phyloP scores from a whole-genome alignment of 2,113 vertebrate species.

The Pristiophorus japonicus region DNA sequence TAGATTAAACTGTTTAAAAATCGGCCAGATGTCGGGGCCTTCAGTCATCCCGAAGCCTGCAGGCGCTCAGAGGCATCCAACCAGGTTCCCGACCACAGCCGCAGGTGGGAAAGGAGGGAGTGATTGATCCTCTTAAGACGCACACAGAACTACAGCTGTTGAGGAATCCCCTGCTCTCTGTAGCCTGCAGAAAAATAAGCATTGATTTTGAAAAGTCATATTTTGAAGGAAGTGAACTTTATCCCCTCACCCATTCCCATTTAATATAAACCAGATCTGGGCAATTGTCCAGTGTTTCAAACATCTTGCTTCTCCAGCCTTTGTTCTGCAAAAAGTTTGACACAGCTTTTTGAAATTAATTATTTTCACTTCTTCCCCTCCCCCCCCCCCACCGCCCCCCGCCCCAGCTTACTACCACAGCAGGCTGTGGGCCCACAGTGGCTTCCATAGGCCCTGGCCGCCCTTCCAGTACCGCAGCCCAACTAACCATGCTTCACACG shows the following conservation, averaged over 20 bases:
- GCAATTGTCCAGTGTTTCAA: neutral
- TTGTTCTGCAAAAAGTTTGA: neutral
- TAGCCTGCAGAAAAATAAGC: slow-evolving; percentile 61
- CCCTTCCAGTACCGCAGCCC: no score
- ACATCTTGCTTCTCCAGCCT: neutral
- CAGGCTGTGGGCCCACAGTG: neutral
- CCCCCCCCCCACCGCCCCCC: neutral
- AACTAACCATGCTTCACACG: no score
- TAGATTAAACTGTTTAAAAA: neutral
- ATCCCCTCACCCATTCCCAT: neutral
- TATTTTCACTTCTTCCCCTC: neutral
- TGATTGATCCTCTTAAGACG: slow-evolving; percentile 11
- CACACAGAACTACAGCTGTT: slow-evolving; percentile 70
- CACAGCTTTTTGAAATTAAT: neutral
- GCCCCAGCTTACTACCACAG: neutral
- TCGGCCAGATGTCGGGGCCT: neutral
- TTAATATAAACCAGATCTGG: neutral
- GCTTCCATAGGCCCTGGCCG: neutral
- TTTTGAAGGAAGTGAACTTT: neutral
- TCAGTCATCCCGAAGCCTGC: neutral
- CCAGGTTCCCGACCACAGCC: no score
- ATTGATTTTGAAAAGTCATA: neutral
- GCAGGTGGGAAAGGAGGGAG: neutral
- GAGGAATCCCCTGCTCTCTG: slow-evolving; percentile 77
- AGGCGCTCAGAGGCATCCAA: no score